phyloP scores from a whole-genome alignment of 92 coral and sea anemone genomes.

The Epizoanthus rinbou region DNA sequence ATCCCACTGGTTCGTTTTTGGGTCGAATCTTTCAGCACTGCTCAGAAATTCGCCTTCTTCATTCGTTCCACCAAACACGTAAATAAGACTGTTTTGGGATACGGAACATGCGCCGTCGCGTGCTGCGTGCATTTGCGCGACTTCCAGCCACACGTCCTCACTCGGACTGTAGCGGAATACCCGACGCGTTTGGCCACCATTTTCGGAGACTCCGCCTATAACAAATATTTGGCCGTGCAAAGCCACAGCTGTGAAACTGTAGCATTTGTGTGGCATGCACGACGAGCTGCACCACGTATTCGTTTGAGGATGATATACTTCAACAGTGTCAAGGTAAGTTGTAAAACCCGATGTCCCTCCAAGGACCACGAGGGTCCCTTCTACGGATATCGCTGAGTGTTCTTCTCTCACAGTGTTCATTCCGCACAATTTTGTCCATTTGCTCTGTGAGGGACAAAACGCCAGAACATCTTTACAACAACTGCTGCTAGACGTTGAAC shows the following conservation, averaged over 20 bases:
- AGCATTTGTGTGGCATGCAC: constrained; percentile 19
- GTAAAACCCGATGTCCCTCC: constrained; percentile 20
- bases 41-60: constrained; percentile 7
- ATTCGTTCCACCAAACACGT: constrained; percentile 46
- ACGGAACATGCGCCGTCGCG: constrained; percentile 60
- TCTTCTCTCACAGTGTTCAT: constrained; percentile 17
- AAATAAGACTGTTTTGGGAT: constrained; percentile 26
- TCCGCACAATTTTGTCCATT: constrained; percentile 1
- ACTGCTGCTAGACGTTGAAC: neutral
- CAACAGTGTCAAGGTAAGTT: constrained; percentile 8
- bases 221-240: constrained; percentile 14
- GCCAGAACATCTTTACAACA: neutral
- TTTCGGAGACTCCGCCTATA: constrained; percentile 22
- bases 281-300: constrained; percentile 6
- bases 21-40: constrained; percentile 35
- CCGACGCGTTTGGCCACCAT: constrained; percentile 6
- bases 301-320: constrained; percentile 1
- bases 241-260: constrained; percentile 19
- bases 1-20: constrained; percentile 30
- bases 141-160: constrained; percentile 27
- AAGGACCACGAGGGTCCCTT: constrained; percentile 12
- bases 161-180: constrained; percentile 7
- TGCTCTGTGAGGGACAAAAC: neutral
- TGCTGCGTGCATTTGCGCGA: constrained; percentile 41
- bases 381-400: neutral